Conservation (phyloP, 2,113 vertebrate genomes). For the Ascaphus truei region DNA sequence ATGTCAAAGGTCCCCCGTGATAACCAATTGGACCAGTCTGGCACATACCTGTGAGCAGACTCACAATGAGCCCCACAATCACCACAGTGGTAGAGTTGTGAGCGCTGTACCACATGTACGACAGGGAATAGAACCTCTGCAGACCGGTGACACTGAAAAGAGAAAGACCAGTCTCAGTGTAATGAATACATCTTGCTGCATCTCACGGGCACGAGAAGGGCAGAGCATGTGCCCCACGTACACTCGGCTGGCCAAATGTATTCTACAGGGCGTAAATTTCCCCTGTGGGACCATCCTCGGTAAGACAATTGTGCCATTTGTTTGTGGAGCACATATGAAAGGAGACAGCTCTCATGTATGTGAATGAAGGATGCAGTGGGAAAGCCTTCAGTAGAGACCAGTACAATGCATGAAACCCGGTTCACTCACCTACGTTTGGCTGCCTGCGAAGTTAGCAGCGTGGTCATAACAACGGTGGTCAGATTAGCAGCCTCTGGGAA, state of each 20-base stretch:
- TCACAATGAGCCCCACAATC: slow-evolving; percentile 85
- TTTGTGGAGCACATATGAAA: too few relatives aligned
- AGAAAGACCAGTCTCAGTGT: not conserved
- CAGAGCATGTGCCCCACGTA: not conserved
- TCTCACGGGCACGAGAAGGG: not conserved
- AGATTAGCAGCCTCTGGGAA: slow-evolving; percentile 54
- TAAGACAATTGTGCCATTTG: too few relatives aligned
- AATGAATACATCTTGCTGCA: not conserved
- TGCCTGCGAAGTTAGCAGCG: slow-evolving; percentile 40
- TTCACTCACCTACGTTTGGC: slow-evolving; percentile 59
- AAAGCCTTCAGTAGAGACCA: too few relatives aligned
- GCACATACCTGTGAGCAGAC: slow-evolving; percentile 79
- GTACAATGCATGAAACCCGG: too few relatives aligned
- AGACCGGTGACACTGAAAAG: slow-evolving; percentile 68
- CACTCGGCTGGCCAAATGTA: not conserved
- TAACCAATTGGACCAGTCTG: not conserved
- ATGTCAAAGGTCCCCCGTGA: too few relatives aligned
- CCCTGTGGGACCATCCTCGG: too few relatives aligned
- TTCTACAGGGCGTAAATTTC: too few relatives aligned
- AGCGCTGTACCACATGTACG: slow-evolving; percentile 96
- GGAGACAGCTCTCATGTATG: too few relatives aligned
- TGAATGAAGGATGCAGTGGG: too few relatives aligned
- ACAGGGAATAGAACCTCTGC: slow-evolving; percentile 78
- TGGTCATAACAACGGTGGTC: slow-evolving; percentile 52
- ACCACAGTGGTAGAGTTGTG: slow-evolving; percentile 90